phyloP scores from a whole-genome alignment of 1,140 invertebrate species.

The Gryon sp. region DNA sequence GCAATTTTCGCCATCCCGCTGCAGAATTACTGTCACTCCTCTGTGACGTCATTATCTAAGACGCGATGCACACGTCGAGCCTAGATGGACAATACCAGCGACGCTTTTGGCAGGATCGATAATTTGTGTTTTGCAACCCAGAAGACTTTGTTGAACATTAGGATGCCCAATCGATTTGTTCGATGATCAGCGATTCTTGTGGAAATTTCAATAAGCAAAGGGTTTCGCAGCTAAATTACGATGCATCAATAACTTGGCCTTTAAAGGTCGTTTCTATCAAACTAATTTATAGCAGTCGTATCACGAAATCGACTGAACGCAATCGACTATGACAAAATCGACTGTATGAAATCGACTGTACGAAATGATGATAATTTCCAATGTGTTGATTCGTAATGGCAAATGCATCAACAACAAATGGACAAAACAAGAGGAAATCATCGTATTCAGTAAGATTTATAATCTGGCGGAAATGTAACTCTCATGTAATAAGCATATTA shows the following conservation, averaged over 20 bases:
- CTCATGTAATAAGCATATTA: too few species aligned
- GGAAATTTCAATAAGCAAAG: slow-evolving; percentile 24
- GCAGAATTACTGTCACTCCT: slow-evolving; percentile 53
- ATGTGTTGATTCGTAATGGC: neutral
- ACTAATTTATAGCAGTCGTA: slow-evolving; percentile 29
- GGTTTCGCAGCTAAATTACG: slow-evolving; percentile 25
- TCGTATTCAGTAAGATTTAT: too few species aligned
- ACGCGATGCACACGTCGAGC: slow-evolving; percentile 40
- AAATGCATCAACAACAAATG: slow-evolving; percentile 19
- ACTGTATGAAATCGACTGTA: too few species aligned
- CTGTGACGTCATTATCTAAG: slow-evolving; percentile 60
- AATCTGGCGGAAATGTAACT: too few species aligned
- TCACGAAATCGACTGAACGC: too few species aligned
- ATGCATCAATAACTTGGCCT: slow-evolving; percentile 1
- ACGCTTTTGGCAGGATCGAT: slow-evolving; percentile 42
- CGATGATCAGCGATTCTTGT: slow-evolving; percentile 17
- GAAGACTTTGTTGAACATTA: slow-evolving; percentile 10
- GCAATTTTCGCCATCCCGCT: slow-evolving; percentile 54
- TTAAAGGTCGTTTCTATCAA: slow-evolving; percentile 3
- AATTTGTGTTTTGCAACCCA: slow-evolving; percentile 40
- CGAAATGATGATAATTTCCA: slow-evolving; percentile 1
- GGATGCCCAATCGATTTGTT: slow-evolving; percentile 33
- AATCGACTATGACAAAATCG: too few species aligned
- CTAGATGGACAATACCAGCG: slow-evolving; percentile 38
- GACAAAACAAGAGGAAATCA: neutral